Conservation (phyloP, 2,113 vertebrate genomes). For the Arvicanthis niloticus region DNA sequence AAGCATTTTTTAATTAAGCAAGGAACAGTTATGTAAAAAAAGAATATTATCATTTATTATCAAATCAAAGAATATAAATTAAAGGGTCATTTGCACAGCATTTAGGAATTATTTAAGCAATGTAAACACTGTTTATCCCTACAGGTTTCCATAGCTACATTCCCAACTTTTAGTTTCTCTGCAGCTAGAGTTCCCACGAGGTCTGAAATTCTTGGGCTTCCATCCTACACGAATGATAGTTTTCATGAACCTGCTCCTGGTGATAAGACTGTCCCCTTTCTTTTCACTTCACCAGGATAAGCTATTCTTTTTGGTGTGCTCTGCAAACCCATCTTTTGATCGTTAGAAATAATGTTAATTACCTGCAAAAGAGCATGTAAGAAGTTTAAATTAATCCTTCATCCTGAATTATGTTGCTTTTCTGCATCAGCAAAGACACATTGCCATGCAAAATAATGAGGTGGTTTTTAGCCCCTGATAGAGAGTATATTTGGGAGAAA, state of each 20-base stretch:
- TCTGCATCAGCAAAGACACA: slow-evolving; percentile 80
- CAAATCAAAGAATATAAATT: slow-evolving; percentile 54
- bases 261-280: slow-evolving; percentile 13
- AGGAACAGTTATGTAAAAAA: slow-evolving; percentile 43
- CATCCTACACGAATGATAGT: slow-evolving; percentile 35
- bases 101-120: slow-evolving; percentile 41
- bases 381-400: slow-evolving; percentile 80
- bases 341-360: slow-evolving; percentile 77
- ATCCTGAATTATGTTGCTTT: slow-evolving; percentile 79
- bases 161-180: slow-evolving; percentile 38
- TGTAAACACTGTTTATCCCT: slow-evolving; percentile 38
- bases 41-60: slow-evolving; percentile 1
- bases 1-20: slow-evolving; percentile 54
- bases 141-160: slow-evolving; percentile 15
- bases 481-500: slow-evolving; percentile 81
- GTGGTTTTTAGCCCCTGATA: slow-evolving; percentile 51
- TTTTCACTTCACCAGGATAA: slow-evolving; percentile 63
- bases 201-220: slow-evolving; percentile 56
- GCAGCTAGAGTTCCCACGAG: slow-evolving; percentile 28
- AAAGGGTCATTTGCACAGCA: slow-evolving; percentile 34
- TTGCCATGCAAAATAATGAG: slow-evolving; percentile 78
- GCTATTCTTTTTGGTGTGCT: slow-evolving; percentile 63
- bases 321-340: slow-evolving; percentile 71
- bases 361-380: slow-evolving; percentile 62
- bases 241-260: slow-evolving; percentile 37